These are phyloP conservation scores for Leptopilina boulardi DNA, from an alignment of 1,140 invertebrate species.

Conservation along the genomic window DNA sequence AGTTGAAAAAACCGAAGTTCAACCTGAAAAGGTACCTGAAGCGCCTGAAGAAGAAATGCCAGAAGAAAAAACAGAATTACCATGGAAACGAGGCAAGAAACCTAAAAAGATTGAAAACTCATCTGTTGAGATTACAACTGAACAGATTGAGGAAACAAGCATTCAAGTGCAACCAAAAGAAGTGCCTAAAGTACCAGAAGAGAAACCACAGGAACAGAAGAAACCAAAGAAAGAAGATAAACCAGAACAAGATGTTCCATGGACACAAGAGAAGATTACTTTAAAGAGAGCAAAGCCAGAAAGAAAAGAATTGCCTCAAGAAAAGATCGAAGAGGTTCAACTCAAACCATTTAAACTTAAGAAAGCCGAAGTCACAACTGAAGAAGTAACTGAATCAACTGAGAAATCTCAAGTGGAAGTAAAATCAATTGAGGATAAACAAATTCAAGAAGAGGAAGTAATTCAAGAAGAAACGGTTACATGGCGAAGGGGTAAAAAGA, in stretches of 20 bases:
- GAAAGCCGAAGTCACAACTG: constrained; percentile 44
- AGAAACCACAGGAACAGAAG: constrained; percentile 58
- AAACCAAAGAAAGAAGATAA: constrained; percentile 40
- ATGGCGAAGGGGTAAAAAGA: not conserved
- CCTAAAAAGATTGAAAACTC: constrained; percentile 32
- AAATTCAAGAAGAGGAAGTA: constrained; percentile 22
- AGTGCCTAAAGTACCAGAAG: constrained; percentile 42
- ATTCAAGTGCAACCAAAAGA: constrained; percentile 47
- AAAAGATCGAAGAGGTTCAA: constrained; percentile 59
- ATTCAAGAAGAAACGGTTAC: not conserved
- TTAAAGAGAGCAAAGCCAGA: constrained; percentile 61
- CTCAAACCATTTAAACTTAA: constrained; percentile 75
- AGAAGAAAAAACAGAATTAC: constrained; percentile 36
- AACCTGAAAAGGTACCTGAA: constrained; percentile 30
- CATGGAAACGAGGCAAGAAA: constrained; percentile 55
- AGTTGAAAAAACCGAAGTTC: constrained; percentile 56
- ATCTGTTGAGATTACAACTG: not conserved
- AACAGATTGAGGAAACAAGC: constrained; percentile 65
- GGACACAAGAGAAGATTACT: constrained; percentile 66
- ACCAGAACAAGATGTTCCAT: constrained; percentile 54
- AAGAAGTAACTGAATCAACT: constrained; percentile 40
- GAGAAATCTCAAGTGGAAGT: constrained; percentile 37
- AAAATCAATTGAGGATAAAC: constrained; percentile 9
- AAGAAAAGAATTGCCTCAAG: constrained; percentile 58
- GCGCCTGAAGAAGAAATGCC: constrained; percentile 43